Evolutionary conservation across 2,888 invertebrate species (phyloP).

Genomic region (Yponomeuta malinellus): DNA sequence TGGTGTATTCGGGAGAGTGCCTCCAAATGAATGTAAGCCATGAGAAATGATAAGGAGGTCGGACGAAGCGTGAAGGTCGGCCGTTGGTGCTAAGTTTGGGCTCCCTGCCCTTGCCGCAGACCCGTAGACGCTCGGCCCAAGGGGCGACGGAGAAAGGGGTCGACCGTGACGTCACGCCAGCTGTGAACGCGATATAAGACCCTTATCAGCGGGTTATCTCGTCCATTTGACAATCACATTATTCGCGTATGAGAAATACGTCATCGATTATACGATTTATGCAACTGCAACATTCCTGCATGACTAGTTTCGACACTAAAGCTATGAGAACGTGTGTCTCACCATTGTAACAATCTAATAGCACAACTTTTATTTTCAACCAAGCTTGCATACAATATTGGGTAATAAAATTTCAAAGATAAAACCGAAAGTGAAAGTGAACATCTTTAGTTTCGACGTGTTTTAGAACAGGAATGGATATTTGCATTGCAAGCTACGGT

Average conservation of each 20-base stretch:
- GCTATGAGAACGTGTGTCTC: not conserved
- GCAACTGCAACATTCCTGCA: not conserved
- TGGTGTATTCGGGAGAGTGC: not conserved
- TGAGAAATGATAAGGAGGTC: conserved; percentile 5
- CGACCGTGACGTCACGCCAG: conserved; percentile 58
- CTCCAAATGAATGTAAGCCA: conserved; percentile 6
- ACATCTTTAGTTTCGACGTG: conserved; percentile 17
- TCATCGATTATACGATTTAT: not conserved
- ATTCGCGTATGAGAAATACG: not conserved
- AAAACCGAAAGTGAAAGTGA: conserved; percentile 33
- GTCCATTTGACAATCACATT: conserved; percentile 21
- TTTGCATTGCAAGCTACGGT: conserved; percentile 10
- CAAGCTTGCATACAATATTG: conserved; percentile 10
- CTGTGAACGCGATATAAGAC: conserved; percentile 27
- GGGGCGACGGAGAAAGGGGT: conserved; percentile 48
- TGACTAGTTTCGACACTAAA: not conserved
- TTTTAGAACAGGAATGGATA: conserved; percentile 10
- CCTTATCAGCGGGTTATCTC: conserved; percentile 1
- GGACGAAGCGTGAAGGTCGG: conserved; percentile 12
- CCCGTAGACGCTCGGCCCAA: not conserved
- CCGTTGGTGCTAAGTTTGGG: not conserved
- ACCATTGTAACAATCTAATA: conserved; percentile 28
- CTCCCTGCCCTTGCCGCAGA: not conserved
- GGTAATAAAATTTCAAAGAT: conserved; percentile 6
- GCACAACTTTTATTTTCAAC: conserved; percentile 41